phyloP scores from a whole-genome alignment of 2,113 vertebrate species.

The Boleophthalmus pectinirostris region DNA sequence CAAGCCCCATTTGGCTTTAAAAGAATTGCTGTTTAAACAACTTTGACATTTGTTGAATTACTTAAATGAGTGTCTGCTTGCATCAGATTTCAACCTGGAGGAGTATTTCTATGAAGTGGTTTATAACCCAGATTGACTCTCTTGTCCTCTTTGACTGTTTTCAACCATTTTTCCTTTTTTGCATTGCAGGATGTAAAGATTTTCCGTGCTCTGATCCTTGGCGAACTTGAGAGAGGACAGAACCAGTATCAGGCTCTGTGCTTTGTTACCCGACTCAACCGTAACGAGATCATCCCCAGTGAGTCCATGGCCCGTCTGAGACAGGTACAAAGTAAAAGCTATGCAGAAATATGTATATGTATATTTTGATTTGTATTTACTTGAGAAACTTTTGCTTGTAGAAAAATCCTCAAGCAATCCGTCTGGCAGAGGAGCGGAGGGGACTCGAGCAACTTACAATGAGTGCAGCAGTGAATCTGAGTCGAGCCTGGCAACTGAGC shows the following conservation, averaged over 20 bases:
- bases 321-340: conserved; percentile 76
- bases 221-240: conserved; percentile 95
- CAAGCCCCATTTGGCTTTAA: conserved; percentile 41
- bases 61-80: conserved; percentile 39
- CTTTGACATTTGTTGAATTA: conserved; percentile 55
- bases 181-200: conserved; percentile 91
- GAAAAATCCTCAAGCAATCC: conserved; percentile 91
- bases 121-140: conserved; percentile 19
- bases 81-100: conserved; percentile 32
- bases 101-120: conserved; percentile 32
- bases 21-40: conserved; percentile 47
- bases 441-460: conserved; percentile 86
- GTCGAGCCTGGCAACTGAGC: conserved; percentile 87
- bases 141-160: conserved; percentile 29
- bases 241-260: conserved; percentile 95
- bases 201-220: conserved; percentile 93
- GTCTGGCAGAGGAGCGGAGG: conserved; percentile 89
- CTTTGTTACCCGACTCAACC: conserved; percentile 88
- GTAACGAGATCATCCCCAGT: conserved; percentile 96
- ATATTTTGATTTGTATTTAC: background rate
- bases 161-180: conserved; percentile 27
- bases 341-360: background rate
- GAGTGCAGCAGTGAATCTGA: conserved; percentile 89
- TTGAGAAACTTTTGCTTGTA: conserved; percentile 47
- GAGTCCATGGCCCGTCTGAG: conserved; percentile 96